Evolutionary conservation across 2,113 vertebrate species (phyloP), one percentile per base, ranked within the genome.

Genomic region (Sceloporus tristichus): DNA sequence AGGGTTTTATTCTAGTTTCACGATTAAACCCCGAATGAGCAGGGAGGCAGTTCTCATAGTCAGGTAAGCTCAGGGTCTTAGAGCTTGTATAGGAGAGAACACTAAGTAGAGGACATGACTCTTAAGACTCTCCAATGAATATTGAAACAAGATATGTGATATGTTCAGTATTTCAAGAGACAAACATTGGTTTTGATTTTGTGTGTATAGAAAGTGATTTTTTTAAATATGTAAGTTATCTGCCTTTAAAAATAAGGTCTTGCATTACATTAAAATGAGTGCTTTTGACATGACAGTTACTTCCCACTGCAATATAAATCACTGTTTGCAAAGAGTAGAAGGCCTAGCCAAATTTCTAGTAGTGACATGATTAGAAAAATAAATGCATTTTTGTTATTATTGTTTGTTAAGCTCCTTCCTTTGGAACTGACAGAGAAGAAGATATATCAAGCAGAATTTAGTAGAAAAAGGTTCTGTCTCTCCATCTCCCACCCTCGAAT

Each of bases 321-420:
- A 14, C 42, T 85, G n/a, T 73, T 77, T 82, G 53, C 16, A 90
- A 85, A 29, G 18, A 85, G 5, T 29, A 89, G 83, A 3, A 81
- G 7, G 34, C 78, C 79, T 62, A 85, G 53, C 16, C 2, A 1
- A 59, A 75, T n/a, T 85, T 86, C 40, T 84, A 53, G 27, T 3
- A 18, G 48, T 9, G 19, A 21, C 68, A 82, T 81, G 62, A 40
- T 65, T 29, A 90, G 56, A 34, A 9, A 80, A 62, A 66, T 68
- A 66, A 29, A 29, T 76, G 13, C 4, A 19, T 84, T 16, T 3
- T 0, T 29, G 42, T 90, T 38, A 75, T 2, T 0, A 2, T 4
- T 56, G 10, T 34, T 88, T 81, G 1, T 34, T 85, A 80, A 0
- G 3, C 59, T 29, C 70, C 34, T 27, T 5, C 34, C 14, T 76